phyloP scores from a whole-genome alignment of 2,113 vertebrate species.

The Grammomys dolichurus region DNA sequence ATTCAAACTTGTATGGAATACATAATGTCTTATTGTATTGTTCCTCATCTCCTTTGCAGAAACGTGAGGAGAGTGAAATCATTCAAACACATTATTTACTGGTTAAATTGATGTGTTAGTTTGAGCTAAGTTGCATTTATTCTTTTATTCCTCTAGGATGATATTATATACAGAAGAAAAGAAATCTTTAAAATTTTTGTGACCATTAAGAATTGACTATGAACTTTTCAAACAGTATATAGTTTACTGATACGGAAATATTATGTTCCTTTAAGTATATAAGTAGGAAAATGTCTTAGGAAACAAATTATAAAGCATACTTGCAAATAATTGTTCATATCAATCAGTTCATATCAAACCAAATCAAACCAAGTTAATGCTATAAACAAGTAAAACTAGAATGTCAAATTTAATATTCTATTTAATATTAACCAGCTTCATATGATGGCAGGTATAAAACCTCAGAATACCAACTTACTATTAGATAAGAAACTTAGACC shows the following conservation, averaged over 20 bases:
- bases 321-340: slow-evolving; percentile 53
- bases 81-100: slow-evolving; percentile 64
- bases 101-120: slow-evolving; percentile 46
- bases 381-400: slow-evolving; percentile 31
- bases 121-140: slow-evolving; percentile 31
- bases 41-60: slow-evolving; percentile 73
- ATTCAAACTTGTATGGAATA: slow-evolving; percentile 76
- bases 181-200: slow-evolving; percentile 40
- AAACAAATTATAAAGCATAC: slow-evolving; percentile 42
- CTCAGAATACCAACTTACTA: slow-evolving; percentile 44
- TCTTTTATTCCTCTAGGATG: slow-evolving; percentile 43
- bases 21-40: slow-evolving; percentile 73
- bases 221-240: slow-evolving; percentile 55
- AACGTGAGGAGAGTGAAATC: slow-evolving; percentile 67
- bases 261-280: slow-evolving; percentile 10
- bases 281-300: slow-evolving; percentile 36
- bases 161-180: slow-evolving; percentile 32
- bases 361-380: background rate
- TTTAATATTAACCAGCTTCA: slow-evolving; percentile 39
- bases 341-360: background rate
- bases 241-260: slow-evolving; percentile 45
- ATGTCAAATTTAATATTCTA: slow-evolving; percentile 55
- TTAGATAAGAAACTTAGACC: slow-evolving; percentile 49
- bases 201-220: slow-evolving; percentile 40
- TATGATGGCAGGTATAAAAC: slow-evolving; percentile 16